Evolutionary conservation across 1,140 invertebrate genomes (phyloP).

Genomic region (Ips typographus): DNA sequence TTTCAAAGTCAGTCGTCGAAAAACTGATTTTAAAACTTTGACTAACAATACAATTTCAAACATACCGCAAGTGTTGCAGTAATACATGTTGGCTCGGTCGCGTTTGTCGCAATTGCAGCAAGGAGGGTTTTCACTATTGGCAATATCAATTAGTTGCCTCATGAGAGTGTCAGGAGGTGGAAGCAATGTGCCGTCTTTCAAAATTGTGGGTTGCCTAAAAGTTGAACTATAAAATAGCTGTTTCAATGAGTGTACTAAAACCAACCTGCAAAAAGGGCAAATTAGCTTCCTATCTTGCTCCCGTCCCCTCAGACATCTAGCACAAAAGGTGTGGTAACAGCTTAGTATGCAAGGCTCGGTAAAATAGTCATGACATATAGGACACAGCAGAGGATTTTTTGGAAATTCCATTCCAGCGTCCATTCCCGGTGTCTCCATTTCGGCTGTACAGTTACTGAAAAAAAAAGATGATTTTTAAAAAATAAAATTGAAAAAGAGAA

Average conservation of each 20-base stretch:
- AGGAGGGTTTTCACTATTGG: slow-evolving; percentile 67
- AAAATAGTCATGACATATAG: slow-evolving; percentile 68
- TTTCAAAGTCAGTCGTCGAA: too few relatives aligned
- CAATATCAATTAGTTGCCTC: slow-evolving; percentile 64
- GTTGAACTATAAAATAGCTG: background rate
- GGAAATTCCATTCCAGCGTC: slow-evolving; percentile 49
- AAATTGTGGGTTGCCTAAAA: slow-evolving; percentile 59
- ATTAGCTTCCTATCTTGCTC: slow-evolving; percentile 62
- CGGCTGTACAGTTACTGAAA: slow-evolving; percentile 39
- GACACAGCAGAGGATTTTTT: slow-evolving; percentile 65
- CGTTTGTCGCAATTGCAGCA: slow-evolving; percentile 72
- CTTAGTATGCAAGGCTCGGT: slow-evolving; percentile 66
- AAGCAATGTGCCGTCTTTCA: slow-evolving; percentile 62
- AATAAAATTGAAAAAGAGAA: too few relatives aligned
- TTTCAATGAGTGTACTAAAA: background rate
- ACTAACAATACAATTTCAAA: slow-evolving; percentile 17
- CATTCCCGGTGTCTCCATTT: slow-evolving; percentile 48
- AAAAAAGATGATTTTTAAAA: background rate
- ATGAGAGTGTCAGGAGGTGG: slow-evolving; percentile 65
- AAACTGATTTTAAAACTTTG: slow-evolving; percentile 9
- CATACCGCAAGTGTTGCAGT: slow-evolving; percentile 69
- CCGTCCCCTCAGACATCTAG: slow-evolving; percentile 62
- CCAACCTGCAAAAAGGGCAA: slow-evolving; percentile 68
- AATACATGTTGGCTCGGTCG: slow-evolving; percentile 66
- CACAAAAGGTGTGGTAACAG: slow-evolving; percentile 72